Evolutionary conservation across 2,797 vertebrate species (phyloP).

Genomic region (Poecilia picta): DNA sequence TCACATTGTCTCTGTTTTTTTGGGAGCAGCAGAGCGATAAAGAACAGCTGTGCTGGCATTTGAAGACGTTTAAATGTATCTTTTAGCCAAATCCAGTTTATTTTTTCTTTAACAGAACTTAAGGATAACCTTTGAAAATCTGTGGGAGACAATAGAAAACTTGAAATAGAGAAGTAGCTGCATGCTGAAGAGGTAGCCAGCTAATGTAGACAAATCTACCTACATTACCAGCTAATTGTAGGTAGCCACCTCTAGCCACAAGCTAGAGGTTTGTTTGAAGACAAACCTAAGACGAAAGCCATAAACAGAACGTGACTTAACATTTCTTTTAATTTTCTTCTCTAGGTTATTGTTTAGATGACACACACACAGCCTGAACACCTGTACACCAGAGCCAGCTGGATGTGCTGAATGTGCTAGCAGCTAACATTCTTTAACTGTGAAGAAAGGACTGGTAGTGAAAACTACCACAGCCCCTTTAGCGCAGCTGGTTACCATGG

Average conservation of each 20-base stretch:
- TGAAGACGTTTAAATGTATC: not conserved
- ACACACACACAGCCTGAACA: not conserved
- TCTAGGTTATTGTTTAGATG: not conserved
- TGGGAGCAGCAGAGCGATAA: not conserved
- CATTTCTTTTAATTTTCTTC: not conserved
- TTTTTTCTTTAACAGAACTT: not conserved
- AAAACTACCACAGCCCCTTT: not conserved
- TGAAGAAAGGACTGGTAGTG: not conserved
- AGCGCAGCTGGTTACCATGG: not conserved
- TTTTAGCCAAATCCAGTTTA: not conserved
- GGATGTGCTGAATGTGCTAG: not conserved
- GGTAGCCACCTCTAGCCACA: too few relatives aligned
- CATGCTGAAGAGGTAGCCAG: not conserved
- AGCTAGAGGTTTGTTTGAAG: not conserved
- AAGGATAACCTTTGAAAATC: not conserved
- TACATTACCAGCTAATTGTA: too few relatives aligned
- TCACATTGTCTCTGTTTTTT: not conserved
- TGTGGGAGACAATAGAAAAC: not conserved
- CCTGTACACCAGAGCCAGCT: not conserved
- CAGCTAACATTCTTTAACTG: not conserved
- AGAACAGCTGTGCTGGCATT: not conserved
- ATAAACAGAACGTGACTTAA: not conserved
- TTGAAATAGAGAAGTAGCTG: not conserved
- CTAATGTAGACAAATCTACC: not conserved
- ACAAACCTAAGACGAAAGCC: not conserved